Conservation (phyloP, 2,113 vertebrate species). For the Climacteris rufus region DNA sequence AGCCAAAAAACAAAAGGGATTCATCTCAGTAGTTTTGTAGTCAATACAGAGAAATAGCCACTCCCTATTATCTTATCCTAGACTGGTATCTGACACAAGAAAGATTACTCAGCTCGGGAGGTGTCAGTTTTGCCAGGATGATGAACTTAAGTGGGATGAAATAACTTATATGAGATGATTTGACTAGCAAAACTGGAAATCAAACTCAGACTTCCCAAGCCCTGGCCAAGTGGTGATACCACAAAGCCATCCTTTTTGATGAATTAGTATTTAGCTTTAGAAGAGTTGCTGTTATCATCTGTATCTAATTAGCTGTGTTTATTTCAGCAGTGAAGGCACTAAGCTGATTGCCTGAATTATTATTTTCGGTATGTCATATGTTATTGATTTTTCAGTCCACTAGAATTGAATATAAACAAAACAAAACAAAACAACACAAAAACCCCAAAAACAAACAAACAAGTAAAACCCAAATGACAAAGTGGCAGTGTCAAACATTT, state of each 20-base stretch:
- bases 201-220: not conserved
- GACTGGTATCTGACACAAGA: not conserved
- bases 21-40: not conserved
- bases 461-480: not conserved
- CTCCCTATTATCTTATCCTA: not conserved
- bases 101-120: not conserved
- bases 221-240: not conserved
- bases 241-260: not conserved
- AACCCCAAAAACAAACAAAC: too few species aligned
- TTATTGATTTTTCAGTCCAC: not conserved
- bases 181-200: not conserved
- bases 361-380: not conserved
- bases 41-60: not conserved
- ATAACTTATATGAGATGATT: not conserved
- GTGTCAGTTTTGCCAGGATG: not conserved
- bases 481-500: not conserved
- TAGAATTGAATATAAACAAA: not conserved
- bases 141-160: not conserved
- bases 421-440: too few species aligned
- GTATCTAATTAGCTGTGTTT: not conserved
- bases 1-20: not conserved
- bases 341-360: not conserved
- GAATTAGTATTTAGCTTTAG: not conserved
- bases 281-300: not conserved
- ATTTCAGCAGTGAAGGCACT: not conserved